Base-by-base conservation (phyloP, 2,888 invertebrate genomes). In the Sarcophaga variegata region DNA sequence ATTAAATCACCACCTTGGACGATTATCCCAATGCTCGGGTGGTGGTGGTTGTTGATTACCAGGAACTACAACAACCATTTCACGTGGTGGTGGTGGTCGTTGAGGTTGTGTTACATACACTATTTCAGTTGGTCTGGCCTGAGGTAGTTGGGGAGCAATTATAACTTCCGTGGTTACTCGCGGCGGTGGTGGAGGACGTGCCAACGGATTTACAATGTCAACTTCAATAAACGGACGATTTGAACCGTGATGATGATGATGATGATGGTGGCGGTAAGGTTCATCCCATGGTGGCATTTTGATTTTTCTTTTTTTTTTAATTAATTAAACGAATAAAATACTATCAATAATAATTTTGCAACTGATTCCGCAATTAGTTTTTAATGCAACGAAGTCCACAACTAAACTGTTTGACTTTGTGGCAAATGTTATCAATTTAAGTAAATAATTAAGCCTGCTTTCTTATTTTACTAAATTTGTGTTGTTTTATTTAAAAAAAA, bases 161-260 rank as follows among this genome's bases (percentile, higher is more conserved):
- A 91, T 89, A 20, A 92, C 90, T 2, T 88, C 89, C 71, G 90
- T 66, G 49, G 88, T 76, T 14, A 84, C 27, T 10, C 87, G 81
- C 2, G 62, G 59, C 63, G 89, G 74, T 60, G 89, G 87, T 6
- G 88, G 86, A 71, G 83, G 91, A n/a, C 91, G 87, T 4, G 90
- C 91, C 90, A 90, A 90, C 17, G 90, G 90, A 60, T 90, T 89
- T 60, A 89, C 89, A 25, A 91, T 90, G 67, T 90, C 89, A 14
- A 91, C 91, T 86, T 91, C 91, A 54, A 91, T 88, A 25, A 90
- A 85, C 20, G 92, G 92, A 27, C 91, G 91, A 47, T 90, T 89
- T 89, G 90, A 89, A 54, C 45, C 49, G 27, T 78, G 69, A 27
- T 49, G 83, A 70, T 64, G 79, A 64, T 71, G 81, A 69, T 86